Base-by-base conservation (phyloP, 2,113 vertebrate species). In the Elanoides forficatus region DNA sequence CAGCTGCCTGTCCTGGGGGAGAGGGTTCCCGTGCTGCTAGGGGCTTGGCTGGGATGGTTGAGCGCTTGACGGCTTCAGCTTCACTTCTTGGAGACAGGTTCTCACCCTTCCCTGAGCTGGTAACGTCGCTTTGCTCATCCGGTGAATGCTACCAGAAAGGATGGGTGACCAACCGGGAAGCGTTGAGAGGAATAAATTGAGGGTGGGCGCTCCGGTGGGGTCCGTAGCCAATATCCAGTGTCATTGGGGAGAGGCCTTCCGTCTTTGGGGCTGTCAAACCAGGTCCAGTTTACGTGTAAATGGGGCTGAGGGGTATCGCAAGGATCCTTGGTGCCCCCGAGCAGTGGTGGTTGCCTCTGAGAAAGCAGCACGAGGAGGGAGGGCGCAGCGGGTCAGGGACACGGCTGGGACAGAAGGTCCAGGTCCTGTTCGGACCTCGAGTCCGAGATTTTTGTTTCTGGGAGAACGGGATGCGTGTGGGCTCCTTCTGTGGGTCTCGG, bases 351-450 rank as follows among this genome's bases (percentile, higher is more conserved):
- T 3, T 32, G 32, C 60, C 68, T 32, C 26, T 5, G 27, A 30
- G 66, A 50, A 38, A 63, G 73, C 38, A 53, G 40, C 45, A 6
- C 25, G 4, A 29, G 52, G 42, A 62, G 56, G 21, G 59, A 78
- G n/a, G 7, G 1, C 2, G 2, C 29, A 20, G 63, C 1, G 2
- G 6, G 48, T 20, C 2, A 1, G 75, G 19, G 50, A 67, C 29
- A 10, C 0, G 9, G 23, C 38, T 34, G 87, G 13, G 45, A 7
- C 9, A 10, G 60, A 9, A 87, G 16, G 21, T 40, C 15, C 23
- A 3, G 38, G 50, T 80, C 53, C 53, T 30, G 13, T 30, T 45
- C 6, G 62, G 53, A 80, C 36, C 18, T 4, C 1, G 34, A 53
- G 34, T 0, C 23, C 1, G 7, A 25, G 34, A 7, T 6, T 17